A percentile compares a stretch with the other conserved stretches of the same genome.
Evolutionary conservation across 2,797 vertebrate species (phyloP).

Genomic region (Novumbra hubbsi): DNA sequence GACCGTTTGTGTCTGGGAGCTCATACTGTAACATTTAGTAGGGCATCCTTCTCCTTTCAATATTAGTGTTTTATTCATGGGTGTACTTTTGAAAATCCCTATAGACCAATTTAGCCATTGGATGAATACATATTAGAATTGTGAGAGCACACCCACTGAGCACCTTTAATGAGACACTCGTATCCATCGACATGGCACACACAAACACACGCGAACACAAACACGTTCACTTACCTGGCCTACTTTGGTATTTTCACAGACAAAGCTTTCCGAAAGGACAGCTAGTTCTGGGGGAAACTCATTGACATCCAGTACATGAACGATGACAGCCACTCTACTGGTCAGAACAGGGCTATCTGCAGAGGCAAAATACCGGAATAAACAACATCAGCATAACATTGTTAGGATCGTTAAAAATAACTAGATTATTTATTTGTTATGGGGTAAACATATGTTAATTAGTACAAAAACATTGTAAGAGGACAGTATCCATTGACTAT

Average conservation of each 20-base stretch:
- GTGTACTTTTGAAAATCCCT: background rate
- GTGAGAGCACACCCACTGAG: background rate
- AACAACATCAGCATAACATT: background rate
- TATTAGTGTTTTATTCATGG: background rate
- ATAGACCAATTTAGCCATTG: background rate
- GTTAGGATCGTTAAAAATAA: background rate
- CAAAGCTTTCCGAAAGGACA: slow-evolving; percentile 89
- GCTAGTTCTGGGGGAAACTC: slow-evolving; percentile 97
- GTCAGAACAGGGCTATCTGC: slow-evolving; percentile 89
- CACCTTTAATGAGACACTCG: background rate
- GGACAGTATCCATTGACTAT: slow-evolving; percentile 1
- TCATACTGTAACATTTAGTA: background rate
- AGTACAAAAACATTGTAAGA: background rate
- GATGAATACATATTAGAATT: background rate
- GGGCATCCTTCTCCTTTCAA: background rate
- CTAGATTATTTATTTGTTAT: background rate
- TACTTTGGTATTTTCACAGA: slow-evolving; percentile 91
- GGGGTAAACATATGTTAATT: slow-evolving; percentile 2
- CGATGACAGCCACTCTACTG: slow-evolving; percentile 88
- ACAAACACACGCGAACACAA: background rate
- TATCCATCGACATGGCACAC: slow-evolving; percentile 30
- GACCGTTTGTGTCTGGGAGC: background rate
- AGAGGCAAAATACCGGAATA: slow-evolving; percentile 26
- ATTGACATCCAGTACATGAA: slow-evolving; percentile 95
- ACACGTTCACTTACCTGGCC: slow-evolving; percentile 83